Evolutionary conservation across 35 echinoderm and acorn worm genomes (phyloP), one percentile per base, ranked within the genome.

Genomic region (Apostichopus japonicus): DNA sequence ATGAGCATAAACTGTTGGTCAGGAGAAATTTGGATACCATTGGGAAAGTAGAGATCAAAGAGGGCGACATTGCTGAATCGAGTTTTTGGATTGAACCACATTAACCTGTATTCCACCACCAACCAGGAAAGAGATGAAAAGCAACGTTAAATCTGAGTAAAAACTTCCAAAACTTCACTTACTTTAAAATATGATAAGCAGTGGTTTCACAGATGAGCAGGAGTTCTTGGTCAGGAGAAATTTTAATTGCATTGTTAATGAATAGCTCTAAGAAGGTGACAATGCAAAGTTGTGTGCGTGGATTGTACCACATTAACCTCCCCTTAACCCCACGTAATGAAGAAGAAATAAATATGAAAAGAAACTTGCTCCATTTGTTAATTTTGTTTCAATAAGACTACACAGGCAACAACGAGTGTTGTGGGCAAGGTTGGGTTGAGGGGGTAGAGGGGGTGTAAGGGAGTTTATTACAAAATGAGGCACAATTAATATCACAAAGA

Each of bases 291-390:
- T 55, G 56, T 44, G 57, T 94, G 14, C 87, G 67, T 5, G 95
- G 95, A 54, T 96, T 96, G 65, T 22, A 96, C 95, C 95, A 96
- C 54, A 96, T 56, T 51, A 96, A 84, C 86, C 93, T 96, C 73
- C 13, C 65, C 23, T 55, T n/a, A 1, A 55, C 33, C 33, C 33
- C 2, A 3, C 33, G 33, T 44, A 44, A 44, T 44, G 33, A 44
- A 44, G 33, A 44, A 44, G 33, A 3, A 44, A 44, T 44, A 44
- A 44, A 44, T 44, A 44, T 44, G 33, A 44, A 44, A 44, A 3
- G 4, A 1, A 44, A 44, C 2, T 44, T 44, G 33, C 33, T 44
- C 33, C 33, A 44, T 1, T 33, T 33, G 27, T 33, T 33, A 33
- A 33, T 33, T 44, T 44, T 44, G 33, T 44, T 44, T 44, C 33